Evolutionary conservation across 1,140 invertebrate species (phyloP).

Genomic region (Dinothrombium tinctorium): DNA sequence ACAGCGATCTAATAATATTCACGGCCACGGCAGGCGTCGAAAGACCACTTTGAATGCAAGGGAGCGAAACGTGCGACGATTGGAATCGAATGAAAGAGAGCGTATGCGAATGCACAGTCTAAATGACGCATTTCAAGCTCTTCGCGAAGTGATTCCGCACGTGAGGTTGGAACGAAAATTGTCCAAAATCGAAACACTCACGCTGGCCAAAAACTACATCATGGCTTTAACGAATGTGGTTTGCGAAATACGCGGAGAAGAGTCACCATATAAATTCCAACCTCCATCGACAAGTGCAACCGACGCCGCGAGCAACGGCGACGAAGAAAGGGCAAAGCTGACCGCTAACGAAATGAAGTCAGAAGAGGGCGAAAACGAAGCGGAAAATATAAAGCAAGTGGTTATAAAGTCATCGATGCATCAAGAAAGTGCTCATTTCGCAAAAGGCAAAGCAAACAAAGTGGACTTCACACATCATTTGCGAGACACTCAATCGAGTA

Average conservation of each 20-base stretch:
- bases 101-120: conserved; percentile 65
- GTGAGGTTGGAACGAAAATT: conserved; percentile 57
- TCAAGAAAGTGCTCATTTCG: no score
- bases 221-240: conserved; percentile 68
- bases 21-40: conserved; percentile 26
- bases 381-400: no score
- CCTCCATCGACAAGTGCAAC: background rate
- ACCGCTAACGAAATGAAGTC: no score
- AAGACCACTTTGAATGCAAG: conserved; percentile 44
- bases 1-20: no score
- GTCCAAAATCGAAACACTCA: conserved; percentile 61
- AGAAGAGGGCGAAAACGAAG: no score
- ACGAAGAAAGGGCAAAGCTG: no score
- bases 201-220: conserved; percentile 68
- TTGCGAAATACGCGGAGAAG: conserved; percentile 34
- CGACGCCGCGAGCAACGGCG: background rate
- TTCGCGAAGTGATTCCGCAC: conserved; percentile 63
- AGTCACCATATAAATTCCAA: background rate
- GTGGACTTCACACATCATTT: no score
- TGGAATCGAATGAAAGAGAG: conserved; percentile 66
- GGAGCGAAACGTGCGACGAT: conserved; percentile 48
- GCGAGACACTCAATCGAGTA: no score
- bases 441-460: no score
- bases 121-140: conserved; percentile 64
- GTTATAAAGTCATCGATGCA: no score